A percentile compares a stretch with the other conserved stretches of the same genome.
Conservation (phyloP, 2,797 vertebrate genomes). For the Heteromormyrus szaboi region DNA sequence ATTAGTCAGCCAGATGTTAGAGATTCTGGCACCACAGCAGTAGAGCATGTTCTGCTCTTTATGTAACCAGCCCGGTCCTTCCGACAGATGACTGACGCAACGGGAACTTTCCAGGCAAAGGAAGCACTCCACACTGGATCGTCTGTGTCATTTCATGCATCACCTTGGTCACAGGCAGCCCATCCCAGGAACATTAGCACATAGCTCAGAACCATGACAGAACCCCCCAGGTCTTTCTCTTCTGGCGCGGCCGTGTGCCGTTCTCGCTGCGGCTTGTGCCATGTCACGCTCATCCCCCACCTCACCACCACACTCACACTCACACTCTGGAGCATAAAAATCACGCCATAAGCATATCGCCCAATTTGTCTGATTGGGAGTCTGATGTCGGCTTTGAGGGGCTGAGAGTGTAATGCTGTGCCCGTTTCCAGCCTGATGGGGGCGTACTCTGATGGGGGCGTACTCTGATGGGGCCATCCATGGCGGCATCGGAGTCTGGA, state of each 20-base stretch:
- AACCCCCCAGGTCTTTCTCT: neutral
- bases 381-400: neutral
- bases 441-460: neutral
- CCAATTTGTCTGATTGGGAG: neutral
- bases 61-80: neutral
- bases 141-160: neutral
- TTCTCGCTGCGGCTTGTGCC: neutral
- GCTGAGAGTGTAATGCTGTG: neutral
- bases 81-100: neutral
- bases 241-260: neutral
- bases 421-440: neutral
- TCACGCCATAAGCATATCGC: neutral
- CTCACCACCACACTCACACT: neutral
- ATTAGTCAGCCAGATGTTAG: neutral
- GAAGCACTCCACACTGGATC: neutral
- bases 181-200: neutral
- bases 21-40: neutral
- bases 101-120: neutral
- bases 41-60: neutral
- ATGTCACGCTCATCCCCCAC: neutral
- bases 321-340: neutral
- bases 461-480: neutral
- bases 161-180: neutral
- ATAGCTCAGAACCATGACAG: neutral
- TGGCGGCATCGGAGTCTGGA: neutral